Base-by-base conservation (phyloP, 1,140 invertebrate species). In the Octopus bimaculoides region DNA sequence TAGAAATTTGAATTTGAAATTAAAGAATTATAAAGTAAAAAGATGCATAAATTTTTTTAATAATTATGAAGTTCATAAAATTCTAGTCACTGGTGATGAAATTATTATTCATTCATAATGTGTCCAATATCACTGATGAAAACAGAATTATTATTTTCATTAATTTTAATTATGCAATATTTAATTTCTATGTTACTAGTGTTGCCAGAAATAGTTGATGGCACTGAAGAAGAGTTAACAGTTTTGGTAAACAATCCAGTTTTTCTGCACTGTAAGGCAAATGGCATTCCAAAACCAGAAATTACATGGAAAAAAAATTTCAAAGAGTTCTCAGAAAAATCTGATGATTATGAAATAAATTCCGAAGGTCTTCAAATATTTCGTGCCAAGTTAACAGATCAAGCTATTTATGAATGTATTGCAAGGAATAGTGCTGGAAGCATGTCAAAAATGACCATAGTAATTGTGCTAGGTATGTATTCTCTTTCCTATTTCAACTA, bases 121-220 rank as follows among this genome's bases (percentile, higher is more conserved):
- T 41, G 26, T 41, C 26, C 26, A 41, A 41, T 41, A 41, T 41
- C 1, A 41, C 26, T 41, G 26, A 41, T 41, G 26, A 41, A 41
- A 41, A 41, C 26, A 41, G 26, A 41, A 41, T 41, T 41, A 41
- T 41, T 41, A 41, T 41, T 41, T 41, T 41, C 26, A 41, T 41
- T 41, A 41, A 41, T 41, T 41, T 41, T 41, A 41, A 41, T 41
- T 41, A 41, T 41, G 26, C 26, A 41, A 41, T 41, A 41, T 41
- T 41, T 41, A 41, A 41, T 41, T 41, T 41, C 26, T 41, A 41
- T 41, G 26, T 41, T 88, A 87, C 26, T 85, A 93, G 93, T 93
- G 69, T 95, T 96, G 87, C 97, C 97, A 83, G 93, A 94, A 88
- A 98, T 98, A 92, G 95, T 94, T 90, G 95, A 96, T 89, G 96